phyloP scores from a whole-genome alignment of 2,113 vertebrate genomes.

The Hemicordylus capensis region DNA sequence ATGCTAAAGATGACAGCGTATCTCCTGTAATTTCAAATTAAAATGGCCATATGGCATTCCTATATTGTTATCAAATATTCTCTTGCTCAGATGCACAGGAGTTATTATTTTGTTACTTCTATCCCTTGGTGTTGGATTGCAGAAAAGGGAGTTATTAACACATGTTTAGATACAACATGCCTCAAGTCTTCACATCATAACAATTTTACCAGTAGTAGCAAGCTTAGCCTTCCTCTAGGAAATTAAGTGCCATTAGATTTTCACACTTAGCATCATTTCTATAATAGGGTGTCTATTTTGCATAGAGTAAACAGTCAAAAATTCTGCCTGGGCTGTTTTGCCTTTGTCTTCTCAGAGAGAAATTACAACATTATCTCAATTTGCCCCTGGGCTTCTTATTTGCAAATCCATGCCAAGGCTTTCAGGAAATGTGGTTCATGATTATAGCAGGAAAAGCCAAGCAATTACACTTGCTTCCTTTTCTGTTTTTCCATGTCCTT shows the following conservation, averaged over 20 bases:
- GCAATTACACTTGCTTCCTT: background rate
- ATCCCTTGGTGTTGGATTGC: slow-evolving; percentile 17
- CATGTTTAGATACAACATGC: slow-evolving; percentile 59
- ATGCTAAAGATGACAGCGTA: slow-evolving; percentile 23
- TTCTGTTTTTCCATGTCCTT: background rate
- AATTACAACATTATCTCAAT: slow-evolving; percentile 47
- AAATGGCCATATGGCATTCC: slow-evolving; percentile 32
- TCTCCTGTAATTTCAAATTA: slow-evolving; percentile 25
- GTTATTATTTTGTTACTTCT: slow-evolving; percentile 11
- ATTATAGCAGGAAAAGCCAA: background rate
- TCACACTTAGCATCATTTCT: slow-evolving; percentile 62
- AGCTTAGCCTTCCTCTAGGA: slow-evolving; percentile 56
- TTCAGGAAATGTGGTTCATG: slow-evolving; percentile 46
- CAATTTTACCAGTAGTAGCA: slow-evolving; percentile 54
- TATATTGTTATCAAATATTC: slow-evolving; percentile 35
- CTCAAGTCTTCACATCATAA: slow-evolving; percentile 55
- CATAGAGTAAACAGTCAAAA: slow-evolving; percentile 51
- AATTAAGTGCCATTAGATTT: slow-evolving; percentile 62
- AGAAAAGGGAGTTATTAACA: slow-evolving; percentile 59
- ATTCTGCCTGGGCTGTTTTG: slow-evolving; percentile 48
- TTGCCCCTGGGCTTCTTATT: slow-evolving; percentile 42
- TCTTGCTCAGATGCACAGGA: slow-evolving; percentile 43
- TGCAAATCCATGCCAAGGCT: slow-evolving; percentile 30
- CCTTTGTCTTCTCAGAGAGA: slow-evolving; percentile 36
- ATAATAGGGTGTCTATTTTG: slow-evolving; percentile 48